Base-by-base conservation (phyloP, 2,888 invertebrate genomes). In the Volucella zonaria region DNA sequence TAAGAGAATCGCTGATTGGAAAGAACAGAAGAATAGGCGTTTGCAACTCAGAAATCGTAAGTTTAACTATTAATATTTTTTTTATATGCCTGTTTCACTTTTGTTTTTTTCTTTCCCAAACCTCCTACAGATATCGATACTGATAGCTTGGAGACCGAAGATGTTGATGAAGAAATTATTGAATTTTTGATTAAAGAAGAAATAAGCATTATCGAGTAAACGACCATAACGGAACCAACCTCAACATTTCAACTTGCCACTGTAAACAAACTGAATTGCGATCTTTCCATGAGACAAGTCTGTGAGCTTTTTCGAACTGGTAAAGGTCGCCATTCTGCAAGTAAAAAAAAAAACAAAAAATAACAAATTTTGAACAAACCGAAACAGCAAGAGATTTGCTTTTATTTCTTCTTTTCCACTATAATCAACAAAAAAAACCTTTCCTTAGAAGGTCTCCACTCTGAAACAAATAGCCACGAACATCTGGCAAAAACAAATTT, bases 111-210 rank as follows among this genome's bases (percentile, higher is more conserved):
- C 87, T 89, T 90, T 88, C 87, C 31, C 31, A 31, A 31, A 6
- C 31, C 6, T 31, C 87, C 92, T 93, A 9, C 92, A 98, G 98
- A 97, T 92, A 94, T 97, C 88, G 98, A 98, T 91, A 98, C 98
- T n/a, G 98, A 98, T 92, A 96, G 96, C 91, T 92, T 97, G 88
- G 96, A 97, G 91, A 95, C 96, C 68, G 97, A 97, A 90, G 97
- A 97, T 92, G 95, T 97, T 89, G 97, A 98, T 91, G 98, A 98
- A 91, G 98, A 99, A 93, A 94, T 96, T 90, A 96, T 99, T 90
- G 98, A 99, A 95, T 98, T 98, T 95, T 97, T 99, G 94, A 95
- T 98, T 91, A 98, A 98, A 94, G 98, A 98, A 94, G 98, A 98
- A 94, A 94, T 95, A 90, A 95, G 95, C 18, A 92, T 95, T 88